Evolutionary conservation across 1,140 invertebrate species (phyloP).

Genomic region (Mesaphorura yosii): DNA sequence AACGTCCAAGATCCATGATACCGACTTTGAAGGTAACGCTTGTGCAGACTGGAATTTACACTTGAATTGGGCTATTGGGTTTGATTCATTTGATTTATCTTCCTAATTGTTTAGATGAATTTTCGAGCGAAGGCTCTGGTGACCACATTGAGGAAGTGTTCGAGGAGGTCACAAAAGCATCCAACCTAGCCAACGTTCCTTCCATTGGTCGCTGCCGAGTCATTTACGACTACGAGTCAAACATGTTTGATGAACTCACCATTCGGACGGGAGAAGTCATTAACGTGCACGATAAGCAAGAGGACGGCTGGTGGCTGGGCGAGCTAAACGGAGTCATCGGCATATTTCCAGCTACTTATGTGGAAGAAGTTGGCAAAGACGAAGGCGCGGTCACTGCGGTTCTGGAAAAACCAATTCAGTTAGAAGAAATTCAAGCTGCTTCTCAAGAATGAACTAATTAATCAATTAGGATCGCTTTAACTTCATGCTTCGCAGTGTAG

Average conservation of each 20-base stretch:
- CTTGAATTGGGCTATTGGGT: conserved; percentile 33
- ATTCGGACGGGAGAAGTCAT: conserved; percentile 74
- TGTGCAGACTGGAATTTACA: no score
- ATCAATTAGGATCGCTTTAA: not conserved
- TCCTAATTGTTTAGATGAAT: conserved; percentile 47
- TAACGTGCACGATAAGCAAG: conserved; percentile 75
- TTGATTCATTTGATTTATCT: not conserved
- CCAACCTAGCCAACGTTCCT: conserved; percentile 34
- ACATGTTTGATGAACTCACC: conserved; percentile 75
- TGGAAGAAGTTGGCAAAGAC: conserved; percentile 58
- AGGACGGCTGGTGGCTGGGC: conserved; percentile 91
- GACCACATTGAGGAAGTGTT: conserved; percentile 27
- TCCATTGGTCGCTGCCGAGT: conserved; percentile 59
- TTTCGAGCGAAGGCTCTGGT: conserved; percentile 53
- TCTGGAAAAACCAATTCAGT: no score
- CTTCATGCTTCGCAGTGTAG: not conserved
- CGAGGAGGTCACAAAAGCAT: conserved; percentile 35
- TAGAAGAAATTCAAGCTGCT: no score
- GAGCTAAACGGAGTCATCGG: conserved; percentile 71
- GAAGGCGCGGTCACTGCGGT: no score
- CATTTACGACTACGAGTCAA: conserved; percentile 75
- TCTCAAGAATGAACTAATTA: not conserved
- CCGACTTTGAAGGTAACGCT: conserved; percentile 66
- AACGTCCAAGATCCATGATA: conserved; percentile 64
- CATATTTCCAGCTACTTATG: conserved; percentile 86